Conservation (phyloP, 1,140 invertebrate species). For the Drosophila santomea region DNA sequence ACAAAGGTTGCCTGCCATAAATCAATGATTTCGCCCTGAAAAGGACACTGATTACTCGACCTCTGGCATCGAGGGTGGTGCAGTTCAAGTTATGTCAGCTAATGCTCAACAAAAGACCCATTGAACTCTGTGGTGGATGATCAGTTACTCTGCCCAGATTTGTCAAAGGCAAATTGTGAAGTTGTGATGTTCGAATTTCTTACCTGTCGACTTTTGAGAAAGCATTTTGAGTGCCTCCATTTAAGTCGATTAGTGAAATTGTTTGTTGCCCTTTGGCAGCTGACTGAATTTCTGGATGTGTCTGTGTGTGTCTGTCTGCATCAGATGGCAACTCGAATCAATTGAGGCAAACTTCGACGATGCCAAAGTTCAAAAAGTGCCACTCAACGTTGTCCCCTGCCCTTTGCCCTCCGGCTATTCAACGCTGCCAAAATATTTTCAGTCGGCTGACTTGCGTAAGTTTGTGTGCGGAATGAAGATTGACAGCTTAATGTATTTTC, state of each 20-base stretch:
- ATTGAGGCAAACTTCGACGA: conserved; percentile 69
- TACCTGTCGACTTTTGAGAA: conserved; percentile 28
- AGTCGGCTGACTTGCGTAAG: conserved; percentile 30
- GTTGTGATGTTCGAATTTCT: conserved; percentile 43
- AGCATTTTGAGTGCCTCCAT: conserved; percentile 53
- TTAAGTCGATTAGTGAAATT: conserved; percentile 60
- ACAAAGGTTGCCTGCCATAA: conserved; percentile 50
- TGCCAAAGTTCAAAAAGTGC: conserved; percentile 80
- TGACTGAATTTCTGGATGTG: conserved; percentile 27
- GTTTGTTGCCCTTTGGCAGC: conserved; percentile 63
- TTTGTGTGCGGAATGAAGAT: conserved; percentile 62
- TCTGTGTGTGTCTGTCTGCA: conserved; percentile 41
- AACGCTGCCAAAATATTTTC: conserved; percentile 75
- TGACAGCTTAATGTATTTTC: conserved; percentile 80
- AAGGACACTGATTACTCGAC: conserved; percentile 51
- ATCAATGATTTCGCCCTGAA: conserved; percentile 59
- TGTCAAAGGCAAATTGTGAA: conserved; percentile 41
- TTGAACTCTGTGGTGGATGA: conserved; percentile 14
- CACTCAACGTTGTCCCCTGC: conserved; percentile 52
- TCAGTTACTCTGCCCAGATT: conserved; percentile 32
- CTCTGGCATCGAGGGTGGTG: background rate
- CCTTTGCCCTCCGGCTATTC: conserved; percentile 23
- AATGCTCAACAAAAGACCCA: conserved; percentile 26
- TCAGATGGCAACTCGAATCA: conserved; percentile 61
- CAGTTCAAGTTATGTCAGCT: conserved; percentile 44